These are phyloP conservation scores for Hestina assimilis DNA, from an alignment of 1,140 invertebrate genomes.

Conservation along the genomic window DNA sequence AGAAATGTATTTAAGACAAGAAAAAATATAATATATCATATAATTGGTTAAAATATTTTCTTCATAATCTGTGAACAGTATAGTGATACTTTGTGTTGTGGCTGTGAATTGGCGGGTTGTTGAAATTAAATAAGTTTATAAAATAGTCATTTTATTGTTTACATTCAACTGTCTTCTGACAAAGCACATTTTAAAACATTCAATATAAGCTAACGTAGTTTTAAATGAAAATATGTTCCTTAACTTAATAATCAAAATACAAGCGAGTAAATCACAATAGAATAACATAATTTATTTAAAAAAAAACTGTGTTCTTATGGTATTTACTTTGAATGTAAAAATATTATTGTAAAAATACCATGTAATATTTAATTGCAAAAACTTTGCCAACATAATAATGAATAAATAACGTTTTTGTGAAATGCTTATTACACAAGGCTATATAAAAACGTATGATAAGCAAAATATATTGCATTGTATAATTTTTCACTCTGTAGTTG, in stretches of 20 bases:
- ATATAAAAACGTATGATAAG: neutral
- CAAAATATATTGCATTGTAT: neutral
- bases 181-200: constrained; percentile 13
- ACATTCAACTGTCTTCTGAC: constrained; percentile 31
- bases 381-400: neutral
- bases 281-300: constrained; percentile 10
- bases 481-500: too few species aligned
- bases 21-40: too few species aligned
- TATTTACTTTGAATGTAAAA: too few species aligned
- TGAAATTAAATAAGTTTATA: constrained; percentile 44
- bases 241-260: constrained; percentile 6
- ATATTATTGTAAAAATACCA: neutral
- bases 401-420: constrained; percentile 1
- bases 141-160: constrained; percentile 74
- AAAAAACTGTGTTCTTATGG: too few species aligned
- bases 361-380: neutral
- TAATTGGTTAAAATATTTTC: neutral
- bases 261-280: constrained; percentile 12
- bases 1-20: too few species aligned
- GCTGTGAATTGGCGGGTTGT: constrained; percentile 5
- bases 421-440: neutral
- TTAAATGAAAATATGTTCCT: constrained; percentile 4
- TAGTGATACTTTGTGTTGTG: neutral
- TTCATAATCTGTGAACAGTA: neutral
- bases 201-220: constrained; percentile 3